A percentile compares a stretch with the other conserved stretches of the same genome.
Evolutionary conservation across 2,888 invertebrate species (phyloP).

Genomic region (Tricholauxania praeusta): DNA sequence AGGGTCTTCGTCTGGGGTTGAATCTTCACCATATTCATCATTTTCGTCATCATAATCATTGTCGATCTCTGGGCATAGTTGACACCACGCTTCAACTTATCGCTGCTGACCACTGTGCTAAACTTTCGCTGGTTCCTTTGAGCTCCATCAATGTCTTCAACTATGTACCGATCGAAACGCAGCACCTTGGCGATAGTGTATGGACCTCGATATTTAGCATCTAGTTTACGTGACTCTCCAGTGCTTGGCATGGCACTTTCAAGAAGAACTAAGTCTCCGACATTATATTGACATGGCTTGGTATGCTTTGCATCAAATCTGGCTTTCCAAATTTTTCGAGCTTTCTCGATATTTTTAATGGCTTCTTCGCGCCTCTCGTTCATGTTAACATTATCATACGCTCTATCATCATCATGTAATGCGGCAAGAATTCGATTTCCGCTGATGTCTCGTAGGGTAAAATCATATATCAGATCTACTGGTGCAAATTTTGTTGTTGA

Average conservation of each 20-base stretch:
- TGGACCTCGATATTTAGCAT: slow-evolving; percentile 32
- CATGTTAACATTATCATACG: not conserved
- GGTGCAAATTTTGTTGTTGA: slow-evolving; percentile 34
- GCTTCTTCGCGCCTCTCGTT: slow-evolving; percentile 34
- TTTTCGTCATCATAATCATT: slow-evolving; percentile 22
- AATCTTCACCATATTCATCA: not conserved
- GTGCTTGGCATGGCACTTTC: slow-evolving; percentile 39
- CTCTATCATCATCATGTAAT: slow-evolving; percentile 26
- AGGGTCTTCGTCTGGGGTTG: not conserved
- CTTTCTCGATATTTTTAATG: slow-evolving; percentile 29
- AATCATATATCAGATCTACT: slow-evolving; percentile 46
- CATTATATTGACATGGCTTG: slow-evolving; percentile 25
- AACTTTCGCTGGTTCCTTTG: slow-evolving; percentile 29
- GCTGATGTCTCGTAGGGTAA: slow-evolving; percentile 39
- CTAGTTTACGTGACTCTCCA: slow-evolving; percentile 31
- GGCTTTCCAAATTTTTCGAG: slow-evolving; percentile 31
- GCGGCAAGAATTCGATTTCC: slow-evolving; percentile 37
- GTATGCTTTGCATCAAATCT: slow-evolving; percentile 36
- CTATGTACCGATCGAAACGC: slow-evolving; percentile 22
- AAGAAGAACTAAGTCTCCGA: slow-evolving; percentile 36
- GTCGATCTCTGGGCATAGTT: slow-evolving; percentile 35
- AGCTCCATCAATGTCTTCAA: slow-evolving; percentile 34
- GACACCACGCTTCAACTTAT: slow-evolving; percentile 42
- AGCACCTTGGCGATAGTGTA: slow-evolving; percentile 36
- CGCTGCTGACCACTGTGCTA: slow-evolving; percentile 38